A percentile compares a stretch with the other conserved stretches of the same genome.
These are phyloP conservation scores for Drosophila punjabiensis DNA, from an alignment of 1,140 invertebrate species.

Conservation along the genomic window DNA sequence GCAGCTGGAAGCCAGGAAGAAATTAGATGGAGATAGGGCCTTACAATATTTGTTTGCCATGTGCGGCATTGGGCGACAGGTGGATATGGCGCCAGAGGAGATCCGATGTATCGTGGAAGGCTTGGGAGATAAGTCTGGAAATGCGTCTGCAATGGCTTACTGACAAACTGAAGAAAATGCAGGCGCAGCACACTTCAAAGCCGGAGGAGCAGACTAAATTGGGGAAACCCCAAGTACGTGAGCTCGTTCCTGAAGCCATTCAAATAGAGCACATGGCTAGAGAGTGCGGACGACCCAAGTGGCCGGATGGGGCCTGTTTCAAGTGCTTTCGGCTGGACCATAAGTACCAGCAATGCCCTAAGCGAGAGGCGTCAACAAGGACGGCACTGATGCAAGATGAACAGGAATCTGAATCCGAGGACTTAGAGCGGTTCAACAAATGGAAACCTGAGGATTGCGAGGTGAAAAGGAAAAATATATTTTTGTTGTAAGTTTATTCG, in stretches of 20 bases:
- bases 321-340: constrained; percentile 3
- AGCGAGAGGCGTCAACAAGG: neutral
- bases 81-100: neutral
- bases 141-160: neutral
- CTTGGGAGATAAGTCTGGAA: neutral
- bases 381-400: neutral
- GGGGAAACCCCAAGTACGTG: no score
- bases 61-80: neutral
- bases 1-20: neutral
- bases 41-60: neutral
- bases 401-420: neutral
- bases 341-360: neutral
- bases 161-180: neutral
- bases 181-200: neutral
- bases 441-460: neutral
- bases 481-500: neutral
- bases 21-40: neutral
- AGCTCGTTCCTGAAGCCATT: neutral
- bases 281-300: constrained; percentile 4
- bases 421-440: neutral
- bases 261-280: constrained; percentile 1
- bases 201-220: no score
- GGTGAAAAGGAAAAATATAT: constrained; percentile 10
- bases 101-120: constrained; percentile 3
- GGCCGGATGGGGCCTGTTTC: constrained; percentile 11